Base-by-base conservation (phyloP, 2,113 vertebrate genomes). In the Tringa solitaria region DNA sequence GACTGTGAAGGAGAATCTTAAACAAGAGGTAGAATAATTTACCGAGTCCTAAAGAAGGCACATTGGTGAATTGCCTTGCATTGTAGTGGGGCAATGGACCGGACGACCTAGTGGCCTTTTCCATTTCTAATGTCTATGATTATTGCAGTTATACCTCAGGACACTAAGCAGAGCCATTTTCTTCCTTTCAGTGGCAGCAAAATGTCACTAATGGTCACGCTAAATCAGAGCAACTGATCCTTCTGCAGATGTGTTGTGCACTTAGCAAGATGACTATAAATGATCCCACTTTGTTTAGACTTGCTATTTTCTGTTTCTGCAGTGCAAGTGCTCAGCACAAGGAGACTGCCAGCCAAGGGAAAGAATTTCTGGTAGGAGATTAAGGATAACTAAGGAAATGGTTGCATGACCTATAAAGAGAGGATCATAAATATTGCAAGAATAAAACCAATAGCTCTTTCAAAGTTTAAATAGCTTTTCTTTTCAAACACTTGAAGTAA, bases 381-480 rank as follows among this genome's bases (percentile, higher is more conserved):
- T 95, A 95, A 85, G 79, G 43, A 91, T 91, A 94, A 95, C 82
- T 89, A 83, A 96, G 85, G 90, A 91, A 90, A 92, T 97, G 91
- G 85, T 95, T 96, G 74, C 63, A 63, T 92, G 94, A 97, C 91
- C 91, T 96, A 87, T 93, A 90, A 92, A 90, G 78, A 90, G 69
- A 61, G 23, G 90, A 89, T 96, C 95, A 95, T 97, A 97, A 97
- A 97, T 97, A 96, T 93, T 95, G 91, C 81, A 95, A 95, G 84
- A 95, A 91, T 93, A 97, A 96, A 96, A 94, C 82, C 84, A 96
- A 93, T 88, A 93, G 81, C 81, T 95, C 89, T 79, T 93, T 89
- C 87, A 88, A 94, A 97, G 95, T 94, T 94, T 96, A 94, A 96
- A 95, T 65, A 93, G 88, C 90, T 92, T 96, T 96, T 95, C 94